Evolutionary conservation across 2,113 vertebrate genomes (phyloP).

Genomic region (Hippocampus zosterae): DNA sequence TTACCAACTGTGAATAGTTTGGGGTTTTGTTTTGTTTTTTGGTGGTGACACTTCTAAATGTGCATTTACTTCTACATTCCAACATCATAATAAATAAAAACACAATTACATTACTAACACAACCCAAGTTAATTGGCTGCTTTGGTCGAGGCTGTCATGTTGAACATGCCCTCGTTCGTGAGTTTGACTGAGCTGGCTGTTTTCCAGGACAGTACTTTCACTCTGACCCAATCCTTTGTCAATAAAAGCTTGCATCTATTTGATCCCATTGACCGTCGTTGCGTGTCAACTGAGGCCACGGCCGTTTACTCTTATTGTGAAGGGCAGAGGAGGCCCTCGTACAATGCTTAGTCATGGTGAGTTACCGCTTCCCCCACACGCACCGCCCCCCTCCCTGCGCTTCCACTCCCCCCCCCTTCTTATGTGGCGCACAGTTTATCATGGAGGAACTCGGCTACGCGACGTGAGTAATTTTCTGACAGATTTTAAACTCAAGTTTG

Average conservation of each 20-base stretch:
- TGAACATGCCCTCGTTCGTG: background rate
- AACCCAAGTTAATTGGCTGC: background rate
- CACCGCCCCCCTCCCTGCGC: conserved; percentile 49
- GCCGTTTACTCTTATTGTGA: conserved; percentile 69
- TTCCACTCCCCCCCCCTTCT: conserved; percentile 28
- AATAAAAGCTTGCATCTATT: conserved; percentile 46
- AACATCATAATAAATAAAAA: no score
- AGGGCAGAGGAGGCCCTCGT: conserved; percentile 36
- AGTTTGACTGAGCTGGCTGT: conserved; percentile 35
- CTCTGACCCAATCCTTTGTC: conserved; percentile 23
- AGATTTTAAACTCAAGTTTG: background rate
- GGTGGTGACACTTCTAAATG: no score
- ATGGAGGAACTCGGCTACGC: conserved; percentile 51
- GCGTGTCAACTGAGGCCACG: background rate
- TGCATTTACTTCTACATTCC: no score
- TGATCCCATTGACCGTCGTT: background rate
- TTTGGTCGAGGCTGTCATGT: background rate
- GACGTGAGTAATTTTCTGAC: conserved; percentile 52
- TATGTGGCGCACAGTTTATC: conserved; percentile 53
- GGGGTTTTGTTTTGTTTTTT: no score
- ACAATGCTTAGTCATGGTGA: conserved; percentile 82
- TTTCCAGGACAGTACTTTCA: conserved; percentile 20
- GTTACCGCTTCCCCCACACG: conserved; percentile 62
- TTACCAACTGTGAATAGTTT: no score
- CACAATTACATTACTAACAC: no score